A percentile compares a stretch with the other conserved stretches of the same genome.
Conservation (phyloP, 2,888 invertebrate species). For the Catonia carolina region DNA sequence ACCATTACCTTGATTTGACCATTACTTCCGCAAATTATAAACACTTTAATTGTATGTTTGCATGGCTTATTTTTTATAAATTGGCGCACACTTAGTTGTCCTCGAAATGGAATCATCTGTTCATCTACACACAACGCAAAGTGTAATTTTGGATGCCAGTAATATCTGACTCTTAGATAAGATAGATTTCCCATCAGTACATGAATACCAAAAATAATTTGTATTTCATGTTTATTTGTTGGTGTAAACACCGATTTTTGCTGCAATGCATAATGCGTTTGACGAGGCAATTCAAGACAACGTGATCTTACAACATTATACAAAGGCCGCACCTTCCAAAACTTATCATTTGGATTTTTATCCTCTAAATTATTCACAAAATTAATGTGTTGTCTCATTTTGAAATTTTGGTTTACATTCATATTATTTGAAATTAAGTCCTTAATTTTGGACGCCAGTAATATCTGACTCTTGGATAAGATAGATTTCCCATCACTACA, state of each 20-base stretch:
- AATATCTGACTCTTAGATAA: constrained; percentile 9
- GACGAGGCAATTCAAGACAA: neutral
- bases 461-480: constrained; percentile 10
- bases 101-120: constrained; percentile 12
- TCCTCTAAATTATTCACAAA: constrained; percentile 4
- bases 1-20: neutral
- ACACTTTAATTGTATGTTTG: constrained; percentile 7
- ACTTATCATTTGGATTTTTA: neutral
- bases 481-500: constrained; percentile 13
- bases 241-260: constrained; percentile 13
- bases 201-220: constrained; percentile 18
- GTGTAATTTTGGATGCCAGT: constrained; percentile 2
- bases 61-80: constrained; percentile 10
- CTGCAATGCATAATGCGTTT: constrained; percentile 18
- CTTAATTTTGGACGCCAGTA: constrained; percentile 1
- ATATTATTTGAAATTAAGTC: constrained; percentile 2
- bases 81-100: constrained; percentile 5
- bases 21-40: neutral
- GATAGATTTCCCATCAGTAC: constrained; percentile 12
- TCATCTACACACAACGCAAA: constrained; percentile 12
- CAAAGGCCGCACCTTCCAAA: constrained; percentile 11
- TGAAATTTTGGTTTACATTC: neutral
- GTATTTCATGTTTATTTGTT: constrained; percentile 6
- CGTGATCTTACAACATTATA: neutral
- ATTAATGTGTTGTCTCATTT: neutral